Evolutionary conservation across 2,113 vertebrate species (phyloP), one percentile per base, ranked within the genome.

Genomic region (Dipodomys ordii): DNA sequence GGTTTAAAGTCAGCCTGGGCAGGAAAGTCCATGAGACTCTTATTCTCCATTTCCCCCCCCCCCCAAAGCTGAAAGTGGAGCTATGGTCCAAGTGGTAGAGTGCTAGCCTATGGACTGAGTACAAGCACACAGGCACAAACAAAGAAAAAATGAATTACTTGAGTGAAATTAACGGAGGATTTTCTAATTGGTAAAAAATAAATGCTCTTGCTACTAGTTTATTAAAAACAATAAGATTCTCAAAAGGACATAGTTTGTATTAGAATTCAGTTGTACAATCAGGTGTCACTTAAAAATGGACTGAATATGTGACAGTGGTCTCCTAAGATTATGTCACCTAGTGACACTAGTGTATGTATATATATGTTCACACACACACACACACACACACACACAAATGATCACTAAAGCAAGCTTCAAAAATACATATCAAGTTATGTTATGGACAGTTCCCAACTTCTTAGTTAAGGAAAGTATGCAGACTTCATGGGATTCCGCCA

Each of bases 151-250:
- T 11, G 49, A 53, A 53, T 13, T 53, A 53, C 49, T 53, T 53
- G 49, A 53, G 49, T 57, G 20, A 90, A 82, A 88, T 68, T 27
- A 86, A 76, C 15, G 57, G n/a, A 67, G 22, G 25, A 57, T n/a
- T 44, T 92, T 28, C 12, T 16, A 88, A 64, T 69, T 60, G 49
- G 1, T 87, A 44, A 88, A 88, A 39, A 39, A 39, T 39, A 81
- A 77, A 78, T 82, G 4, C 4, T 64, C 46, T 73, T 76, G 16
- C 7, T 74, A 68, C 4, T 65, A 78, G 18, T 27, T 95, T 72
- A 67, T 71, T 71, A 83, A 87, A 83, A 72, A 73, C 30, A 94
- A n/a, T 13, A 46, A 16, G 23, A 65, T 94, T 32, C 94, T 22
- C 23, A 87, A 84, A 87, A 72, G 7, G 30, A 84, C 73, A 73